Conservation (phyloP, 2,113 vertebrate genomes). For the Nibea coibor region DNA sequence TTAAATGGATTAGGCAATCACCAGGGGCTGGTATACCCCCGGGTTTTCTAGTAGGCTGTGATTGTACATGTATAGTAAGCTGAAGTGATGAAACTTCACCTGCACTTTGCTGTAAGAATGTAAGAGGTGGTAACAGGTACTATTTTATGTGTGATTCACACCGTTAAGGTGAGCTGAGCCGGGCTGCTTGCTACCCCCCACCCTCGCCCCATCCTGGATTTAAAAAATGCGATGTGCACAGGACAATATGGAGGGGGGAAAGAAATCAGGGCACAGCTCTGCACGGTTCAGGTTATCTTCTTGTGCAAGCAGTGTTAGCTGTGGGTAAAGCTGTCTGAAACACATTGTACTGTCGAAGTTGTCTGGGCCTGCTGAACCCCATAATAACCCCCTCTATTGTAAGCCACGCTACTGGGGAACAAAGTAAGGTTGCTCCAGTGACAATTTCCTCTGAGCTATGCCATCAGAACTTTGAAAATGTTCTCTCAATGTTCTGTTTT, state of each 20-base stretch:
- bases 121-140: conserved; percentile 65
- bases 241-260: conserved; percentile 5
- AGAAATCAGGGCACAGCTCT: conserved; percentile 30
- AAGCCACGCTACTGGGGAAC: conserved; percentile 69
- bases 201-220: not conserved
- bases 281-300: conserved; percentile 47
- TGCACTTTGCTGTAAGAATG: conserved; percentile 85
- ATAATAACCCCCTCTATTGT: conserved; percentile 66
- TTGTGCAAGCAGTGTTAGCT: conserved; percentile 57
- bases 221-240: conserved; percentile 8
- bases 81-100: conserved; percentile 76
- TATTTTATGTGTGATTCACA: conserved; percentile 67
- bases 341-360: conserved; percentile 66
- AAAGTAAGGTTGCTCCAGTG: conserved; percentile 78
- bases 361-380: conserved; percentile 67
- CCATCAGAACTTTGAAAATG: conserved; percentile 76
- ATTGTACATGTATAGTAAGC: conserved; percentile 82
- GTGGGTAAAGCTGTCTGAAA: conserved; percentile 85
- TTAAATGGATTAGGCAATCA: conserved; percentile 82
- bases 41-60: conserved; percentile 77
- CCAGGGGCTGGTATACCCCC: conserved; percentile 54
- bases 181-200: conserved; percentile 6
- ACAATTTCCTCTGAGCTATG: conserved; percentile 80
- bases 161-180: conserved; percentile 41
- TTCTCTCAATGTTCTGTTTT: conserved; percentile 51